These are phyloP conservation scores for Apocrypta bakeri DNA, from an alignment of 1,140 invertebrate species.

Conservation along the genomic window DNA sequence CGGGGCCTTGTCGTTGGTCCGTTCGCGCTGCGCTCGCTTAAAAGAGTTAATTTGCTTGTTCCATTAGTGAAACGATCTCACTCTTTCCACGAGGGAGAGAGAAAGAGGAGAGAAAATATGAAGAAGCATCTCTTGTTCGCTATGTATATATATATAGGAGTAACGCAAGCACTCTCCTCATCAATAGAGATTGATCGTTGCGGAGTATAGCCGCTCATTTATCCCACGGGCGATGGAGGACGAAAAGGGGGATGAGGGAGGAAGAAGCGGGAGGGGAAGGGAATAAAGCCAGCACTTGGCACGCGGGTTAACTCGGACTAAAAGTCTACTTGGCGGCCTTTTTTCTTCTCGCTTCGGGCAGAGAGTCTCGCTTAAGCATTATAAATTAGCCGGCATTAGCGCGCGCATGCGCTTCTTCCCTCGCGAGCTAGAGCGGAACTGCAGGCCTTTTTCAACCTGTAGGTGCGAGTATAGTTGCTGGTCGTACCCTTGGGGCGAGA, in stretches of 20 bases:
- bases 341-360: not conserved
- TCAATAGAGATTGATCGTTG: not conserved
- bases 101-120: too few relatives aligned
- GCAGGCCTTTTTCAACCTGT: slow-evolving; percentile 36
- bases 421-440: slow-evolving; percentile 19
- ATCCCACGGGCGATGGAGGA: slow-evolving; percentile 2
- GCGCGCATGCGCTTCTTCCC: not conserved
- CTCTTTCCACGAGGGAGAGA: too few relatives aligned
- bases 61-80: too few relatives aligned
- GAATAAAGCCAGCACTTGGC: slow-evolving; percentile 28
- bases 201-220: not conserved
- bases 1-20: too few relatives aligned
- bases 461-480: not conserved
- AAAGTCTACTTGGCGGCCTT: not conserved
- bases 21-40: not conserved
- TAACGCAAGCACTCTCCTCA: not conserved
- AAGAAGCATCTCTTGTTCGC: not conserved
- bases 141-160: too few relatives aligned
- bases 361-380: not conserved
- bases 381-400: slow-evolving; percentile 31
- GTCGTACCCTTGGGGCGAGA: not conserved
- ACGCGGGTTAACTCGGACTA: slow-evolving; percentile 32
- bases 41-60: not conserved
- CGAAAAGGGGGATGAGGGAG: slow-evolving; percentile 7
- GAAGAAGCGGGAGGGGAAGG: slow-evolving; percentile 16